These are phyloP conservation scores for Strongylocentrotus purpuratus DNA, from an alignment of 35 echinoderm and acorn worm genomes.

Conservation along the genomic window DNA sequence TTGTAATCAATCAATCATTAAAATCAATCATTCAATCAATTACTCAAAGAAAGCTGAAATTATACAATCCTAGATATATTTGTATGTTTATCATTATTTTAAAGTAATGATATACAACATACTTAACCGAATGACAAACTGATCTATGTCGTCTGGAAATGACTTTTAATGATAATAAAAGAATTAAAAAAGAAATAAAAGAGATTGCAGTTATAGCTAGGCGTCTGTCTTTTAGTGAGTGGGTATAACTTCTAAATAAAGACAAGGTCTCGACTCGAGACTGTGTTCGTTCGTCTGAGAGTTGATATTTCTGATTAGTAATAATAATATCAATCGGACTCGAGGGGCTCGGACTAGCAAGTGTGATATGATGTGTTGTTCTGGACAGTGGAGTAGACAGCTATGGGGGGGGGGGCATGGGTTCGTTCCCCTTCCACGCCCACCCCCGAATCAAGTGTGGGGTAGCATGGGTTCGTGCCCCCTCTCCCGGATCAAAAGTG, in stretches of 20 bases:
- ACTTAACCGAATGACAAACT: too few species aligned
- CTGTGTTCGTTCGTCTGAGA: background rate
- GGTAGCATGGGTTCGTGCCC: background rate
- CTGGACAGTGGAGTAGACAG: background rate
- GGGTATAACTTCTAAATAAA: background rate
- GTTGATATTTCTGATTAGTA: constrained; percentile 42
- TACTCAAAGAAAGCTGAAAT: too few species aligned
- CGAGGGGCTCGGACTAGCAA: background rate
- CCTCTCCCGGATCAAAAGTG: background rate
- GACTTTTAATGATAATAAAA: too few species aligned
- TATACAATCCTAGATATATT: too few species aligned
- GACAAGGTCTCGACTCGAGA: background rate
- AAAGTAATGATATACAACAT: too few species aligned
- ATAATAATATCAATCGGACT: constrained; percentile 43
- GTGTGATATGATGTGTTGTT: constrained; percentile 40
- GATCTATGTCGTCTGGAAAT: too few species aligned
- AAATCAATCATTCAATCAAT: too few species aligned
- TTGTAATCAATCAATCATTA: too few species aligned
- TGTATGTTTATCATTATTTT: too few species aligned
- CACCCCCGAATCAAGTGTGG: background rate
- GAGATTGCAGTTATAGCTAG: too few species aligned
- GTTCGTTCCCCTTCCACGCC: background rate
- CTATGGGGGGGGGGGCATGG: background rate
- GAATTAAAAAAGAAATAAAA: too few species aligned
- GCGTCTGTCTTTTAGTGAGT: background rate